Evolutionary conservation across 2,113 vertebrate species (phyloP), one percentile per base, ranked within the genome.

Genomic region (Hoplias malabaricus): DNA sequence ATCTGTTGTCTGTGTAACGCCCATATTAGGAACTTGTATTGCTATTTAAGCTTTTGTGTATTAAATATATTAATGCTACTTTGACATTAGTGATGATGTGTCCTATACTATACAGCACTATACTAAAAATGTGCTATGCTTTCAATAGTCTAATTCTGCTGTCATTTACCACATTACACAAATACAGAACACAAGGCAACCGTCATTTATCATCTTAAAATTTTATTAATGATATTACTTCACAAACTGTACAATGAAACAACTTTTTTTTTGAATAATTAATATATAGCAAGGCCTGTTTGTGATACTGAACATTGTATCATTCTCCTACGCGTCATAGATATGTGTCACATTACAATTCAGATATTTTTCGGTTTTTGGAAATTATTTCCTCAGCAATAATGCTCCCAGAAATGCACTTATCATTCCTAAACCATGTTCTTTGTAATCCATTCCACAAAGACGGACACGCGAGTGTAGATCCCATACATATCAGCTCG

Each of bases 391-490:
- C 29, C 9, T 61, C 14, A 14, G 29, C 57, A 33, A 4, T 2
- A 61, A 33, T 33, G 5, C 46, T n/a, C 5, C 3, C 23, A 2
- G 46, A 42, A 43, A 46, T 56, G 1, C 14, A 10, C 29, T 2
- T 0, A 29, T 88, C 29, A 90, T 43, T 14, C n/a, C 0, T 46
- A 70, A 14, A 80, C 50, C 90, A 94, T 92, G 43, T 62, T 82
- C 2, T 53, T 31, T 36, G 61, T 25, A 68, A 98, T 87, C 97
- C 97, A 98, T 19, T 84, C 80, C 0, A 87, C 82, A 73, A 94
- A 97, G 79, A 80, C 91, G 29, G 90, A 86, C 38, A 99, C 94
- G 14, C 92, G 91, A 16, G 94, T 94, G 80, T 99, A 99, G 84
- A 98, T 87, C 0, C 96, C 97, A 0, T 97, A 92, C 14, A 82